Conservation (phyloP, 2,888 invertebrate species). For the Physocephala rufipes region DNA sequence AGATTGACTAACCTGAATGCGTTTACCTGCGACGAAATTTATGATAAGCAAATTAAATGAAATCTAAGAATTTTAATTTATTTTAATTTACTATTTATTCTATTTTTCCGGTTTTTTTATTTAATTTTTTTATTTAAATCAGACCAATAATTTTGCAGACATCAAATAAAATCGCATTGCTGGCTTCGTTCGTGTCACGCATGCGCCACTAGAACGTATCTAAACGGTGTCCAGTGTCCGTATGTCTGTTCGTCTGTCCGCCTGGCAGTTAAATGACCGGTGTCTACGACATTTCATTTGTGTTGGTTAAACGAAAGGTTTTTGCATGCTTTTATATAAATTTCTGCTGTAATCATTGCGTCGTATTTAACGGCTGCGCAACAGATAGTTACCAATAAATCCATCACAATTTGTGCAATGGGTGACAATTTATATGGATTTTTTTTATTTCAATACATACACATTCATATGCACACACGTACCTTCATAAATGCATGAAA, state of each 20-base stretch:
- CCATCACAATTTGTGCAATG: background rate
- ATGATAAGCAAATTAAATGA: constrained; percentile 18
- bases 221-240: background rate
- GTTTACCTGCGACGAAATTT: constrained; percentile 9
- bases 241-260: background rate
- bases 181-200: no score
- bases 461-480: no score
- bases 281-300: background rate
- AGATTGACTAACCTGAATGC: no score
- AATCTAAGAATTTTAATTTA: background rate
- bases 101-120: no score
- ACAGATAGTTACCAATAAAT: background rate
- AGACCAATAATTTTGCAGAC: background rate
- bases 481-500: no score
- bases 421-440: background rate
- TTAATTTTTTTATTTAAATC: background rate
- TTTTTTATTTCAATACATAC: no score
- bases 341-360: background rate
- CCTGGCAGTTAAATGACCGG: background rate
- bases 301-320: constrained; percentile 12
- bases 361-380: background rate
- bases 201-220: no score
- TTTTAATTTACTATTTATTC: no score
- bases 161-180: no score
- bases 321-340: background rate